Evolutionary conservation across 2,888 invertebrate species (phyloP).

Genomic region (Dynastes grantii): DNA sequence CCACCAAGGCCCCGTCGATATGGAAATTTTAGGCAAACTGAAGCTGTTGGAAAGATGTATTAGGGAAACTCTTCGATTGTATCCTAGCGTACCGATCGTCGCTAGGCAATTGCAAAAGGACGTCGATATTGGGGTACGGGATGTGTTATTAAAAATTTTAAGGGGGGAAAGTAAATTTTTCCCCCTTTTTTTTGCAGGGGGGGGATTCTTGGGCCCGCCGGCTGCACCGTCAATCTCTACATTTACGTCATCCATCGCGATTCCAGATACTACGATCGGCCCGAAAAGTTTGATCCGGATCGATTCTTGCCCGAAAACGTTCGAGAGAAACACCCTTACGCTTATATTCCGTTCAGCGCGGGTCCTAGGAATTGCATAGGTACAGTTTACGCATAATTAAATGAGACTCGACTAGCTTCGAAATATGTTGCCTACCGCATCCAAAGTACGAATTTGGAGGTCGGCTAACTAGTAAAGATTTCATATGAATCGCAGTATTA

Average conservation of each 20-base stretch:
- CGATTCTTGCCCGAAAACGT: conserved; percentile 82
- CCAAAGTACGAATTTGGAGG: too few relatives aligned
- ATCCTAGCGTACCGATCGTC: conserved; percentile 80
- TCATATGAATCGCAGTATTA: too few relatives aligned
- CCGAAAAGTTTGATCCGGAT: conserved; percentile 79
- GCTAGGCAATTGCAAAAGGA: conserved; percentile 75
- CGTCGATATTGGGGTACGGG: conserved; percentile 74
- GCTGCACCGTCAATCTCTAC: conserved; percentile 53
- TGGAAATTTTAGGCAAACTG: conserved; percentile 74
- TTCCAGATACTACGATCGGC: conserved; percentile 76
- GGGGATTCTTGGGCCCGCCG: too few relatives aligned
- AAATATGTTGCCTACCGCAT: too few relatives aligned
- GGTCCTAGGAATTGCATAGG: conserved; percentile 80
- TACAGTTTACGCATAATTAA: conserved; percentile 60
- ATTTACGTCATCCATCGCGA: conserved; percentile 74
- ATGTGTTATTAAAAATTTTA: too few relatives aligned
- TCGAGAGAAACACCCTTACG: conserved; percentile 80
- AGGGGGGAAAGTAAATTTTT: too few relatives aligned
- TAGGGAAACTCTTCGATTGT: conserved; percentile 78
- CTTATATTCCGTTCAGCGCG: conserved; percentile 72
- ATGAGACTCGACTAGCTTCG: too few relatives aligned
- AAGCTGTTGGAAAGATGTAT: conserved; percentile 80
- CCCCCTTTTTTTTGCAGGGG: too few relatives aligned
- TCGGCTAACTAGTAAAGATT: too few relatives aligned
- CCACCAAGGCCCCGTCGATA: conserved; percentile 70